These are phyloP conservation scores for Mesocricetus auratus DNA, from an alignment of 2,113 vertebrate genomes.

Conservation along the genomic window DNA sequence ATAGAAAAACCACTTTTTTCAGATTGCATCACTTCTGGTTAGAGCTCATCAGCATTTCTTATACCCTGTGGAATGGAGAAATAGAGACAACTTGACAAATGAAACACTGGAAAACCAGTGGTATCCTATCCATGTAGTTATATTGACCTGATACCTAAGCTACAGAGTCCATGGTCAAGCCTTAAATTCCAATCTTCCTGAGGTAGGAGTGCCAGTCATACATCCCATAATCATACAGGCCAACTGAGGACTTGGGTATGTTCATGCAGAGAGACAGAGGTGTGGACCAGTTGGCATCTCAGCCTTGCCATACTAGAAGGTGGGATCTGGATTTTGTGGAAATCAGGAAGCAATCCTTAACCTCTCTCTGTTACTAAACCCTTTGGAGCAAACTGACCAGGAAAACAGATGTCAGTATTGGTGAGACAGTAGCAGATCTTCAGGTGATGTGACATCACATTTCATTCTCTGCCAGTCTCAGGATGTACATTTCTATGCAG, in stretches of 20 bases:
- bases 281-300: background rate
- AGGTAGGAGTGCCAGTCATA: background rate
- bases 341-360: background rate
- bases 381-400: background rate
- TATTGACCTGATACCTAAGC: background rate
- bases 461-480: background rate
- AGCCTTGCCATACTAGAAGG: background rate
- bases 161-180: background rate
- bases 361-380: background rate
- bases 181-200: background rate
- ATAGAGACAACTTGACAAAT: background rate
- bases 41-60: background rate
- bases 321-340: background rate
- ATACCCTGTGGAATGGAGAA: no score
- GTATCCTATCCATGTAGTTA: background rate
- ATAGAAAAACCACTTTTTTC: background rate
- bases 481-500: background rate
- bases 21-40: background rate
- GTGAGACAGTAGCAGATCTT: background rate
- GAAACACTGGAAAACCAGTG: background rate
- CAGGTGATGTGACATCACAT: background rate
- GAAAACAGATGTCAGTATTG: background rate
- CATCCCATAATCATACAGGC: no score
- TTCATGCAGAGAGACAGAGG: background rate
- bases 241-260: background rate